These are phyloP conservation scores for Gila robusta DNA, from an alignment of 2,797 vertebrate genomes.

Conservation along the genomic window DNA sequence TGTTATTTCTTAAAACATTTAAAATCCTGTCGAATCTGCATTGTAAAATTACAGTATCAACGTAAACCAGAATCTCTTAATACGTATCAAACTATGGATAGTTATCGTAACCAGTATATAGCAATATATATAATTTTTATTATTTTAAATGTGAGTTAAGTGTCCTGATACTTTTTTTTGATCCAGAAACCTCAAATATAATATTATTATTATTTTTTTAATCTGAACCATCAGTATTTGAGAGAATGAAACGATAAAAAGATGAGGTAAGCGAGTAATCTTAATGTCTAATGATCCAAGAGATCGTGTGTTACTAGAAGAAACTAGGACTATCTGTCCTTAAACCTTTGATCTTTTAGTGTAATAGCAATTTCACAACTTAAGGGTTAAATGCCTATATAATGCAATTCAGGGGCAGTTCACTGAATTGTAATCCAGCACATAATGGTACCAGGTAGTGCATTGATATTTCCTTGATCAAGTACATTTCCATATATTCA, in stretches of 20 bases:
- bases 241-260: not conserved
- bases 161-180: too few species aligned
- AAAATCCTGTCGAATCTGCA: not conserved
- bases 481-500: not conserved
- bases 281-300: not conserved
- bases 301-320: not conserved
- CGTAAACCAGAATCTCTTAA: not conserved
- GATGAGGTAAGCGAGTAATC: not conserved
- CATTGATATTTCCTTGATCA: not conserved
- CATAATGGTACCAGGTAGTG: not conserved
- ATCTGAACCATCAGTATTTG: too few species aligned
- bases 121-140: not conserved
- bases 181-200: too few species aligned
- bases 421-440: not conserved
- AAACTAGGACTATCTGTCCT: not conserved
- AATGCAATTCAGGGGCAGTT: not conserved
- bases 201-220: too few species aligned
- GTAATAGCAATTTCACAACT: not conserved
- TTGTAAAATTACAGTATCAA: not conserved
- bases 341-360: slow-evolving; percentile 33
- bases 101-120: not conserved
- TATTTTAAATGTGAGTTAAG: too few species aligned
- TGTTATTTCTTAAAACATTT: not conserved
- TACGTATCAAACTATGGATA: not conserved
- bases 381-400: not conserved